A percentile compares a stretch with the other conserved stretches of the same genome.
Evolutionary conservation across 2,113 vertebrate genomes (phyloP).

Genomic region (Capreolus pygargus): DNA sequence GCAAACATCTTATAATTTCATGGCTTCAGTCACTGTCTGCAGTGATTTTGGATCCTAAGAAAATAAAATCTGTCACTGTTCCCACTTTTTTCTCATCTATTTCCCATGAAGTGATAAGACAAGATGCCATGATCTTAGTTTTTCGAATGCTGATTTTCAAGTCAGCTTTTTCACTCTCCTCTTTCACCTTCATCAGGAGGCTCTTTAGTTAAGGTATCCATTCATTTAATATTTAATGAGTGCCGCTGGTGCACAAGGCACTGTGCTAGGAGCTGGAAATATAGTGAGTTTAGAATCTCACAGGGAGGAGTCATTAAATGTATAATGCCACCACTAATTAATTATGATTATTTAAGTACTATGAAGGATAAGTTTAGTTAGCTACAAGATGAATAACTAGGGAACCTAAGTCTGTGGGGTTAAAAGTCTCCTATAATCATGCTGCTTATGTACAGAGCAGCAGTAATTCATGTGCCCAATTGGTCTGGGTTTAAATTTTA

Average conservation of each 20-base stretch:
- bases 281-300: neutral
- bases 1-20: neutral
- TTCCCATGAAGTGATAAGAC: neutral
- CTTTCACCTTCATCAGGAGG: neutral
- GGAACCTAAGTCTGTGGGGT: neutral
- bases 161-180: neutral
- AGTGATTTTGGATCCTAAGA: neutral
- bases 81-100: neutral
- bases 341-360: neutral
- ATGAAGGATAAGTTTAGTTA: neutral
- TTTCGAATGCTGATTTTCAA: neutral
- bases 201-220: neutral
- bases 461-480: neutral
- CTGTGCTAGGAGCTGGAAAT: neutral
- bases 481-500: neutral
- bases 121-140: neutral
- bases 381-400: neutral
- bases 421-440: neutral
- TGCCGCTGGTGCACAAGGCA: neutral
- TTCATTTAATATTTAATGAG: neutral
- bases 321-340: neutral
- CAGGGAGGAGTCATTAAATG: neutral
- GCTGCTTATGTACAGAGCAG: neutral
- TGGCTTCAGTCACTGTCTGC: neutral
- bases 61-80: neutral